phyloP scores from a whole-genome alignment of 2,888 invertebrate genomes.

The Mimumesa dahlbomi region DNA sequence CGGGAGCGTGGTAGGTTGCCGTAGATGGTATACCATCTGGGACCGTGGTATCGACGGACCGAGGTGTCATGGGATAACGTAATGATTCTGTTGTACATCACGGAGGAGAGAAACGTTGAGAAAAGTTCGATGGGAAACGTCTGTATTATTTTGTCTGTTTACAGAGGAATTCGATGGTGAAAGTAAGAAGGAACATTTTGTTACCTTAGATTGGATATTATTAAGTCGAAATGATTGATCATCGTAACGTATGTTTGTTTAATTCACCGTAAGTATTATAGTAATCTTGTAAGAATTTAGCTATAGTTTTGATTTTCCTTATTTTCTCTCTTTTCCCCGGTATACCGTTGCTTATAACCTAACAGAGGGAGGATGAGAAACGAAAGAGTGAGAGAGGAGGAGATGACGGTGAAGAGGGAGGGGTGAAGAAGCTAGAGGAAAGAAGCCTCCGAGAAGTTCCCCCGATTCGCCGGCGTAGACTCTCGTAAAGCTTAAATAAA shows the following conservation, averaged over 20 bases:
- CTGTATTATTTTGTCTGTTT: background rate
- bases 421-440: too few relatives aligned
- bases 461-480: constrained; percentile 73
- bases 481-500: constrained; percentile 80
- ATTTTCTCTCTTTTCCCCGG: constrained; percentile 25
- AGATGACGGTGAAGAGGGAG: constrained; percentile 48
- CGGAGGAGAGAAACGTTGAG: background rate
- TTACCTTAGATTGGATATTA: too few relatives aligned
- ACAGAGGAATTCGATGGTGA: background rate
- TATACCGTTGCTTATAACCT: constrained; percentile 50
- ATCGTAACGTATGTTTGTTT: too few relatives aligned
- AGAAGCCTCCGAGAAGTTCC: constrained; percentile 66
- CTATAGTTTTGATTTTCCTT: too few relatives aligned
- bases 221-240: too few relatives aligned
- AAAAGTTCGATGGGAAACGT: background rate
- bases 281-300: too few relatives aligned
- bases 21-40: constrained; percentile 11
- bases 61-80: background rate
- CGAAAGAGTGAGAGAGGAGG: constrained; percentile 22
- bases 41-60: constrained; percentile 4
- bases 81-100: constrained; percentile 16
- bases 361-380: constrained; percentile 39
- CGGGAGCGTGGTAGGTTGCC: constrained; percentile 9
- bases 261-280: too few relatives aligned
- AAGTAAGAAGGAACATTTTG: background rate